Evolutionary conservation across 2,113 vertebrate genomes (phyloP).

Genomic region (Stigmatopora argus): DNA sequence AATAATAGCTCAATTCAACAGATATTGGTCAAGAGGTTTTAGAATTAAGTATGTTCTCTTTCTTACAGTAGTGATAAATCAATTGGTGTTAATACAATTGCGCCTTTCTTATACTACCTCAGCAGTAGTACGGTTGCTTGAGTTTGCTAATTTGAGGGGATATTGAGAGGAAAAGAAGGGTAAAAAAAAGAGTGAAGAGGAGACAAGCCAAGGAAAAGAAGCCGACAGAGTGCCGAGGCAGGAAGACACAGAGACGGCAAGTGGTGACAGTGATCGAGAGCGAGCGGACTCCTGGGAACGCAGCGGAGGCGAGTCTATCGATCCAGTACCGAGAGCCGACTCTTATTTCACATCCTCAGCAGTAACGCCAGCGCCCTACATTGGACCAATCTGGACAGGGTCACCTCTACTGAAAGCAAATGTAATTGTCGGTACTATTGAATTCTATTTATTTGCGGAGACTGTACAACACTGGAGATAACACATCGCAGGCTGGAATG

Average conservation of each 20-base stretch:
- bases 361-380: conserved; percentile 39
- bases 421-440: conserved; percentile 10
- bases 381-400: conserved; percentile 61
- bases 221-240: conserved; percentile 3
- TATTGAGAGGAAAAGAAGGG: neutral
- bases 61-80: neutral
- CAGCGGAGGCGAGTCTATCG: conserved; percentile 55
- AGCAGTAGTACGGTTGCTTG: neutral
- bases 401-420: conserved; percentile 54
- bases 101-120: neutral
- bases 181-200: neutral
- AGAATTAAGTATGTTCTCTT: neutral
- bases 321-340: conserved; percentile 57
- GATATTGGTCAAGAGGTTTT: neutral
- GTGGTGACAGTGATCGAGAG: conserved; percentile 57
- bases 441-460: conserved; percentile 2
- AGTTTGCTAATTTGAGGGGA: neutral
- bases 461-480: too few relatives aligned
- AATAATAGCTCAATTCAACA: neutral
- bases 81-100: neutral
- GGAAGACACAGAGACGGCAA: conserved; percentile 36
- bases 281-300: conserved; percentile 47
- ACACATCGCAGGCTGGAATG: neutral
- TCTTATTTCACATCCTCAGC: conserved; percentile 68
- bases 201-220: conserved; percentile 5